These are phyloP conservation scores for Coryphaenoides rupestris DNA, from an alignment of 2,113 vertebrate genomes.

Conservation along the genomic window DNA sequence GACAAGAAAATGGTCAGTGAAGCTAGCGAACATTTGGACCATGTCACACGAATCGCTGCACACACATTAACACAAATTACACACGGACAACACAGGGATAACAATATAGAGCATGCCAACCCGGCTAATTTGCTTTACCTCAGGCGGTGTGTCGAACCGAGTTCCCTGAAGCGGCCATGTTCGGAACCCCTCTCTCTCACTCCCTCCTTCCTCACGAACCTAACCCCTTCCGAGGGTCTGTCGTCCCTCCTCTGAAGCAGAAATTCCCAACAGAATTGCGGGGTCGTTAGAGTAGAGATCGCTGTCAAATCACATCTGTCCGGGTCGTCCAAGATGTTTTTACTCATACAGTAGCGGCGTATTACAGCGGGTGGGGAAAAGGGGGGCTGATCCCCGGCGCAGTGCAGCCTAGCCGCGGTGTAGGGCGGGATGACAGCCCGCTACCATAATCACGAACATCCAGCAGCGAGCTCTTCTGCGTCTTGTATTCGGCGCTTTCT, in stretches of 20 bases:
- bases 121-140: constrained; percentile 70
- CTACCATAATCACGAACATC: constrained; percentile 38
- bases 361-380: constrained; percentile 26
- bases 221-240: constrained; percentile 68
- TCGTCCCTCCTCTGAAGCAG: constrained; percentile 48
- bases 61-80: not conserved
- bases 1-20: not conserved
- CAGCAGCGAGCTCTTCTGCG: not conserved
- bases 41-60: constrained; percentile 2
- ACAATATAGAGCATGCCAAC: not conserved
- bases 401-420: constrained; percentile 52
- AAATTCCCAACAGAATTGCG: constrained; percentile 40
- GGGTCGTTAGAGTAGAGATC: not conserved
- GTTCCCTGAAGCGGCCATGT: constrained; percentile 76
- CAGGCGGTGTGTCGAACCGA: constrained; percentile 71
- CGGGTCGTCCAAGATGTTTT: constrained; percentile 29
- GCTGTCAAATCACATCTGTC: constrained; percentile 34
- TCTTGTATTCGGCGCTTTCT: not conserved
- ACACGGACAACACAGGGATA: not conserved
- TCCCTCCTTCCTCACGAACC: constrained; percentile 66
- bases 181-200: constrained; percentile 60
- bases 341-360: constrained; percentile 35
- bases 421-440: constrained; percentile 50
- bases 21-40: constrained; percentile 1
- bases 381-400: constrained; percentile 44